Evolutionary conservation across 2,888 invertebrate genomes (phyloP).

Genomic region (Noctua fimbriata): DNA sequence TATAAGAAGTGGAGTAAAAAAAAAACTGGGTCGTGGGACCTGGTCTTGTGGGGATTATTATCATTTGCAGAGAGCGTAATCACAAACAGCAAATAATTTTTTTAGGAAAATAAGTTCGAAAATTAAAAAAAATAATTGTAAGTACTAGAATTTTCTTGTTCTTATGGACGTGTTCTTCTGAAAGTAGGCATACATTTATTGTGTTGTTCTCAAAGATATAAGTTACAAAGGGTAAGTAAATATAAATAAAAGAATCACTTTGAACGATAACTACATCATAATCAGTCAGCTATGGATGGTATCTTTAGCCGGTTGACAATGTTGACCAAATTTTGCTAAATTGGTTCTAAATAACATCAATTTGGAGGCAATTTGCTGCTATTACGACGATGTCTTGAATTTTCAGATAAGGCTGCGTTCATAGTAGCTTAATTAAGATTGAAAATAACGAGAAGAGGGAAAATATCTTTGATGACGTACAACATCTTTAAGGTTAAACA

Average conservation of each 20-base stretch:
- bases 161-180: no score
- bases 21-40: no score
- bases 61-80: no score
- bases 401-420: slow-evolving; percentile 66
- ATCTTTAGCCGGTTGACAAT: slow-evolving; percentile 24
- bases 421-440: background rate
- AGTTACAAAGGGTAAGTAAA: background rate
- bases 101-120: no score
- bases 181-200: background rate
- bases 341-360: slow-evolving; percentile 72
- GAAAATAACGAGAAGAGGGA: no score
- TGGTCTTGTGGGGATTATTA: no score
- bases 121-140: background rate
- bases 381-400: slow-evolving; percentile 74
- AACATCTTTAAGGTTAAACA: background rate
- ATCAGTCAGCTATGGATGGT: slow-evolving; percentile 16
- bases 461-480: background rate
- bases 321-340: slow-evolving; percentile 55
- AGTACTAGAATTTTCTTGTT: no score
- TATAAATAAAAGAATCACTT: background rate
- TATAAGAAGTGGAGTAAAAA: background rate
- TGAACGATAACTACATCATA: background rate
- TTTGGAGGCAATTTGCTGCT: slow-evolving; percentile 78
- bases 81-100: no score
- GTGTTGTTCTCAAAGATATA: background rate